Conservation (phyloP, 2,113 vertebrate species). For the Cathartes aura region DNA sequence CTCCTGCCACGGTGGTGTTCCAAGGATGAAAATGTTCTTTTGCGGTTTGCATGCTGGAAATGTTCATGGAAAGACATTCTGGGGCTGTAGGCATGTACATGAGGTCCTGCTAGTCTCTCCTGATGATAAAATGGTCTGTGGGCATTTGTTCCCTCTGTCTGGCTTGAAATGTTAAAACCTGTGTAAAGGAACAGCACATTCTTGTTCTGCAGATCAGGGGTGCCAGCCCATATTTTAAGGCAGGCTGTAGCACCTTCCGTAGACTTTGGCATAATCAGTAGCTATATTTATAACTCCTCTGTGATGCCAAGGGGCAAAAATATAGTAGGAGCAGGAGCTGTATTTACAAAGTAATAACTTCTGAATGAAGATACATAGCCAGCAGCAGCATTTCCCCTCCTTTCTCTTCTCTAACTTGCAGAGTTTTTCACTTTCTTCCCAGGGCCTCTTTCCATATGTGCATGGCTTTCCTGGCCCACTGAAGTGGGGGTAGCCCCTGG, state of each 20-base stretch:
- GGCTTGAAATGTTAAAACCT: background rate
- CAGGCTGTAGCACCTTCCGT: background rate
- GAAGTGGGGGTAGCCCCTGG: background rate
- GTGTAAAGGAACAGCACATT: background rate
- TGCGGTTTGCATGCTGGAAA: background rate
- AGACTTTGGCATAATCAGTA: background rate
- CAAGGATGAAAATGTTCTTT: background rate
- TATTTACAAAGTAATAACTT: background rate
- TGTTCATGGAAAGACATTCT: background rate
- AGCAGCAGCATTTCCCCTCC: background rate
- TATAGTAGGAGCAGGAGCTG: background rate
- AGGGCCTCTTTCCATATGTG: background rate
- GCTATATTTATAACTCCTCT: background rate
- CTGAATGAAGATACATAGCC: background rate
- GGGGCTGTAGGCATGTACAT: background rate
- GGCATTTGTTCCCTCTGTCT: slow-evolving; percentile 4
- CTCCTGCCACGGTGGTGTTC: background rate
- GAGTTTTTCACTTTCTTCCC: background rate
- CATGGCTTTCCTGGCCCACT: background rate
- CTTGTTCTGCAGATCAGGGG: background rate
- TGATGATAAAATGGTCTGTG: slow-evolving; percentile 15
- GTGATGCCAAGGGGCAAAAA: background rate
- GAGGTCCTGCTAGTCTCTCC: background rate
- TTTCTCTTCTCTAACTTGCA: background rate
- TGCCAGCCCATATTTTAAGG: background rate